Base-by-base conservation (phyloP, 2,113 vertebrate species). In the Tenrec ecaudatus region DNA sequence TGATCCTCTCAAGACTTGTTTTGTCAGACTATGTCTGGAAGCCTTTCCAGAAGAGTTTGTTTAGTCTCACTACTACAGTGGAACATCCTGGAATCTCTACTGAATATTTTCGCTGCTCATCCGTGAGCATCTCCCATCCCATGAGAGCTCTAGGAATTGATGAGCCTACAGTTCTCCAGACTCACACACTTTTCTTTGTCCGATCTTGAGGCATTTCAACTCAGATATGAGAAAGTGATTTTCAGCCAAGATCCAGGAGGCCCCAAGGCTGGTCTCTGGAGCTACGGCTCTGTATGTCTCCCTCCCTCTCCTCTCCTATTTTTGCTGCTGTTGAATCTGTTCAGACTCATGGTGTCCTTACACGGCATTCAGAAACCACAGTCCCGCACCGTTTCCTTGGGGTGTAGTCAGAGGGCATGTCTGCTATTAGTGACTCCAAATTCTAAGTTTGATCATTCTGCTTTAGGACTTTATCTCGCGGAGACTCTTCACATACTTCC, bases 371-470 rank as follows among this genome's bases (percentile, higher is more conserved):
- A 53, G 47, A 53, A 10, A 53, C 47, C 47, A 53, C 5, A 7
- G 47, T 14, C 12, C 47, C 11, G 47, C 47, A 53, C 47, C 47
- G 12, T 53, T 53, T 53, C 11, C 47, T 53, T 53, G 47, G 47
- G 47, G 47, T 53, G 47, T 53, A 53, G 9, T 53, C 47, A 53
- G 47, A 53, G 47, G 47, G 11, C 9, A 53, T 53, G 47, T 14
- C 47, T 53, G 47, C 11, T 53, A 53, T 53, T 12, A 12, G 47
- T 53, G 6, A 53, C 47, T 82, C 58, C 75, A 62, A 92, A 92
- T 87, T 38, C 76, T 9, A 31, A 82, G 82, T 82, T 27, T 88
- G 22, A 68, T 83, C 86, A 83, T 93, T 93, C 31, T 33, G 47
- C 60, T 77, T 33, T 43, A 58, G 8, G 11, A 33, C 58, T 77